A percentile compares a stretch with the other conserved stretches of the same genome.
Conservation (phyloP, 92 coral and sea anemone species). For the Zoanthus solanderi region DNA sequence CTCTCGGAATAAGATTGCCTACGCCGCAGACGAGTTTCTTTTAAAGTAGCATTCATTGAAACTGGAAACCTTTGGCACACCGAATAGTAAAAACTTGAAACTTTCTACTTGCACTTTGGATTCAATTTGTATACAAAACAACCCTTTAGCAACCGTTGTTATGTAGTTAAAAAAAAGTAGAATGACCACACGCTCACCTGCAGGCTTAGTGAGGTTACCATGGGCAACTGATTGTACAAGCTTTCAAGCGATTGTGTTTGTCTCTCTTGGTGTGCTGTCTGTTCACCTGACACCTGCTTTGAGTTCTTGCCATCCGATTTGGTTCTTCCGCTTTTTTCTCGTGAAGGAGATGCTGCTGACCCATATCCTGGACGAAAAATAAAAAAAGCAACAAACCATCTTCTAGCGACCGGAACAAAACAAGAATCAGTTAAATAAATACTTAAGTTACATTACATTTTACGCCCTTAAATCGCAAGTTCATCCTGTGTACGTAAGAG, state of each 20-base stretch:
- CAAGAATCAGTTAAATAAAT: no score
- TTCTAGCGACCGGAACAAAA: neutral
- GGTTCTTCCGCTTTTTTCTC: conserved; percentile 60
- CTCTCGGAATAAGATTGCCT: no score
- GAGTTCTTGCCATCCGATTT: conserved; percentile 47
- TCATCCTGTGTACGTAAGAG: no score
- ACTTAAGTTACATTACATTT: neutral
- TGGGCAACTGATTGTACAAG: conserved; percentile 86
- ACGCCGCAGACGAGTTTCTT: no score
- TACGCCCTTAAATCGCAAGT: neutral
- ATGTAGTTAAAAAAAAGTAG: neutral
- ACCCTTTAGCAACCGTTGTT: neutral
- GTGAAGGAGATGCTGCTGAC: conserved; percentile 75
- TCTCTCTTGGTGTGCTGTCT: conserved; percentile 49
- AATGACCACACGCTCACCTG: conserved; percentile 89
- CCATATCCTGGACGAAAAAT: conserved; percentile 62
- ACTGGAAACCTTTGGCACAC: no score
- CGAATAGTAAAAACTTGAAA: no score
- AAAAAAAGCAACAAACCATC: neutral
- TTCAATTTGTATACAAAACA: no score
- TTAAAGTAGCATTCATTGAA: no score
- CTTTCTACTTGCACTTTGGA: no score
- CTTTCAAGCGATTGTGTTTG: conserved; percentile 75
- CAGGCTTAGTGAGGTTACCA: conserved; percentile 79
- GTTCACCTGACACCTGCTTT: conserved; percentile 57